Evolutionary conservation across 2,888 invertebrate species (phyloP).

Genomic region (Drosophila stalkeri): DNA sequence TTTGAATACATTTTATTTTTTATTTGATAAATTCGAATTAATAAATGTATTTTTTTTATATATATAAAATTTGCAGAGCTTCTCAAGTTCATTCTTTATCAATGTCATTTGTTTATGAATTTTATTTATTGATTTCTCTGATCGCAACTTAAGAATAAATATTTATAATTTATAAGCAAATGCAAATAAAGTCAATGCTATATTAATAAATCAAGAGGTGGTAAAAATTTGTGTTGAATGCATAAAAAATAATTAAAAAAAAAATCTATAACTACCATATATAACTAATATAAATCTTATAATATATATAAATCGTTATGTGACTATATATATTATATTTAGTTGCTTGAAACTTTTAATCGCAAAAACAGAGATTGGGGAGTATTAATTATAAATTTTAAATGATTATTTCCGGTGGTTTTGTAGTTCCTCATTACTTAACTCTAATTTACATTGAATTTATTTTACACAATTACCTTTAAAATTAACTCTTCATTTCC

Average conservation of each 20-base stretch:
- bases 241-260: neutral
- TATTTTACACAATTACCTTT: no score
- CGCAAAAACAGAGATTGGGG: no score
- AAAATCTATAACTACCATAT: no score
- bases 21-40: neutral
- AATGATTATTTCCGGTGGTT: no score
- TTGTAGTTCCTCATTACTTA: no score
- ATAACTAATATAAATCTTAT: no score
- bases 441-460: no score
- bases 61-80: neutral
- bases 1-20: neutral
- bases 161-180: neutral
- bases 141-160: neutral
- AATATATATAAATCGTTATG: no score
- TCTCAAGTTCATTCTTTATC: conserved; percentile 5
- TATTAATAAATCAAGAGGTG: neutral
- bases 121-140: conserved; percentile 3
- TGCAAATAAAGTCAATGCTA: conserved; percentile 25
- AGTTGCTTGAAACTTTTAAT: no score
- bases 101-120: neutral
- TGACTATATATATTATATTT: no score
- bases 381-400: no score
- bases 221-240: neutral
- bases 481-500: no score
- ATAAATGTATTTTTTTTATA: neutral